Percentiles rank a stretch among this genome's conserved stretches.
phyloP scores from a whole-genome alignment of 2,888 invertebrate species.

The Metacarcinus magister region DNA sequence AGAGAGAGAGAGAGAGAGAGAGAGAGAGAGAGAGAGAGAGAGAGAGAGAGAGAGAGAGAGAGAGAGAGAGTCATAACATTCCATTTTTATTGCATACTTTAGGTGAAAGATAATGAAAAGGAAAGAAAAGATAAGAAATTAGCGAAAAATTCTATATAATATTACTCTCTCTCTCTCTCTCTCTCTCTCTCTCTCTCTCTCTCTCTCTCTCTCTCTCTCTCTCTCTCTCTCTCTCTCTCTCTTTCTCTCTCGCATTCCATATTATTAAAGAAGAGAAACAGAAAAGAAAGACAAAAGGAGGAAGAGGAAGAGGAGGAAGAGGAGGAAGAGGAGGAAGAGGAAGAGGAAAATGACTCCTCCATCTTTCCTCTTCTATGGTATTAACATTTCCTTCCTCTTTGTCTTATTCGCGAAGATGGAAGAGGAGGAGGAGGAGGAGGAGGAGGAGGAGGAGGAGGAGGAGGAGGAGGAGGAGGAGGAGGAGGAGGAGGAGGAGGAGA shows the following conservation, averaged over 20 bases:
- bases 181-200: slow-evolving; percentile 3
- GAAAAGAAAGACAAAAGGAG: too few species aligned
- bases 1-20: slow-evolving; percentile 50
- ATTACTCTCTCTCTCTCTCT: background rate
- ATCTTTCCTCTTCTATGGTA: too few species aligned
- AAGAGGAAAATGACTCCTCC: too few species aligned
- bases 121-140: background rate
- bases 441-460: background rate
- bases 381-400: background rate
- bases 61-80: too few species aligned
- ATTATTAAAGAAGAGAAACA: too few species aligned
- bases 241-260: too few species aligned
- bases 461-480: background rate
- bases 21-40: slow-evolving; percentile 58
- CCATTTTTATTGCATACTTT: slow-evolving; percentile 18
- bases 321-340: too few species aligned
- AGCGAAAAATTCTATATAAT: background rate
- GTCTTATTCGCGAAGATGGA: background rate
- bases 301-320: too few species aligned
- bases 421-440: background rate
- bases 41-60: background rate
- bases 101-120: background rate
- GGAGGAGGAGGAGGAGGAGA: slow-evolving; percentile 1
- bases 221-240: slow-evolving; percentile 54
- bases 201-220: slow-evolving; percentile 21